Evolutionary conservation across 1,140 invertebrate species (phyloP).

Genomic region (Drosophila leontia): DNA sequence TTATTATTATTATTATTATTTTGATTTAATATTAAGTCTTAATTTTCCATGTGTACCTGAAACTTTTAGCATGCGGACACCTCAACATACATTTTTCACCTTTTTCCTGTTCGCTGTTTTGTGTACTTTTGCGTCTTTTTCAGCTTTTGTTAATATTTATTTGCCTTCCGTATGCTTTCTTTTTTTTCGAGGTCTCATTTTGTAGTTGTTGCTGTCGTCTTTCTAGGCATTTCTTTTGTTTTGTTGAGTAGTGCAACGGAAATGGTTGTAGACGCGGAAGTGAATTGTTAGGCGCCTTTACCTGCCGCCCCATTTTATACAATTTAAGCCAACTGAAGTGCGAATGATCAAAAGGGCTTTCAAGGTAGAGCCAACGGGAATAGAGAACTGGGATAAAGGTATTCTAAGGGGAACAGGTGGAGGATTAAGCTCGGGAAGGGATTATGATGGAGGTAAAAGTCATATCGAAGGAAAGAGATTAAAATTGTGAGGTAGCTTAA

Average conservation of each 20-base stretch:
- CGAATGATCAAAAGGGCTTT: constrained; percentile 6
- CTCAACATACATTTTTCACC: constrained; percentile 52
- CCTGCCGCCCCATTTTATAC: constrained; percentile 9
- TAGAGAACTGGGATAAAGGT: background rate
- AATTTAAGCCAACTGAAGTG: constrained; percentile 4
- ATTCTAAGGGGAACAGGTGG: background rate
- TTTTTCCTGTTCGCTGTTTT: constrained; percentile 59
- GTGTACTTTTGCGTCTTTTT: constrained; percentile 34
- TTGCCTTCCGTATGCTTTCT: constrained; percentile 38
- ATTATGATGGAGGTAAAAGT: background rate
- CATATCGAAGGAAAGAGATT: background rate
- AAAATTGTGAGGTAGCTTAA: background rate
- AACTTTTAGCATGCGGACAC: constrained; percentile 57
- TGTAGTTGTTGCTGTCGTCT: constrained; percentile 14
- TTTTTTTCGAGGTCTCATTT: constrained; percentile 14
- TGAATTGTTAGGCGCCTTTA: constrained; percentile 78
- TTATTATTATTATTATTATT: background rate
- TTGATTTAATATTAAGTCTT: background rate
- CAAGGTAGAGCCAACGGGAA: constrained; percentile 6
- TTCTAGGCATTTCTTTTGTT: constrained; percentile 41
- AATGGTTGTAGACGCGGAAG: constrained; percentile 81
- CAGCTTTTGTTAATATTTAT: constrained; percentile 59
- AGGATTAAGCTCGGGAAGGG: background rate
- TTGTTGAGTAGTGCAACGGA: constrained; percentile 74
- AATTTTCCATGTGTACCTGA: background rate